phyloP scores from a whole-genome alignment of 2,797 vertebrate species.

The Schizopygopsis pylzovi region DNA sequence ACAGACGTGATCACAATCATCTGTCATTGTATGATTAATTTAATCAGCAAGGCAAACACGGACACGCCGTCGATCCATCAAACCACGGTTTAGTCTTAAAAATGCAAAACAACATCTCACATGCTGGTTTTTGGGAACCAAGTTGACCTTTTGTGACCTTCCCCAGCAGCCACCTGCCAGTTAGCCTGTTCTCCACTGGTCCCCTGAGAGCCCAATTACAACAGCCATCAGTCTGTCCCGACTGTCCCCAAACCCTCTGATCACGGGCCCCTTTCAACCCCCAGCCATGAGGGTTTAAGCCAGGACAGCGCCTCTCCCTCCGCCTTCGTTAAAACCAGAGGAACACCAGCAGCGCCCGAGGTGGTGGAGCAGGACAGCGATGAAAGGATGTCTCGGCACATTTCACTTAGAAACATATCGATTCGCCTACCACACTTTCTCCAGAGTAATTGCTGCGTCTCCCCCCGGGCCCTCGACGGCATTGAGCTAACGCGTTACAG shows the following conservation, averaged over 20 bases:
- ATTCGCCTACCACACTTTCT: constrained; percentile 28
- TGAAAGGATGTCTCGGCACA: constrained; percentile 41
- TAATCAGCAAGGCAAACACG: not conserved
- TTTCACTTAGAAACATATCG: constrained; percentile 35
- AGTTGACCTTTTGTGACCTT: constrained; percentile 44
- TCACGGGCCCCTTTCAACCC: not conserved
- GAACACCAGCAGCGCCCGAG: constrained; percentile 4
- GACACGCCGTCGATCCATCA: not conserved
- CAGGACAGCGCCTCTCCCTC: not conserved
- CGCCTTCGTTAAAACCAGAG: constrained; percentile 7
- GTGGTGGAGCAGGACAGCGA: constrained; percentile 13
- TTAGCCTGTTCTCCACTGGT: constrained; percentile 15
- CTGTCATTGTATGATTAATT: not conserved
- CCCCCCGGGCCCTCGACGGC: not conserved
- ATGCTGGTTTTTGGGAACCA: constrained; percentile 18
- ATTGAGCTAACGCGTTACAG: not conserved
- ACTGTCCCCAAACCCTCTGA: constrained; percentile 30
- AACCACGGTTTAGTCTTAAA: not conserved
- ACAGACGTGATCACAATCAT: not conserved
- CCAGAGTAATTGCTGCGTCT: constrained; percentile 32
- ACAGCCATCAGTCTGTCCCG: not conserved
- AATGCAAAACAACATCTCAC: constrained; percentile 1
- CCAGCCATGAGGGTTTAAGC: not conserved
- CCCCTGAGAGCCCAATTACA: constrained; percentile 43
- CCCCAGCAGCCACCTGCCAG: constrained; percentile 58